Evolutionary conservation across 2,888 invertebrate species (phyloP).

Genomic region (Endotricha flammealis): DNA sequence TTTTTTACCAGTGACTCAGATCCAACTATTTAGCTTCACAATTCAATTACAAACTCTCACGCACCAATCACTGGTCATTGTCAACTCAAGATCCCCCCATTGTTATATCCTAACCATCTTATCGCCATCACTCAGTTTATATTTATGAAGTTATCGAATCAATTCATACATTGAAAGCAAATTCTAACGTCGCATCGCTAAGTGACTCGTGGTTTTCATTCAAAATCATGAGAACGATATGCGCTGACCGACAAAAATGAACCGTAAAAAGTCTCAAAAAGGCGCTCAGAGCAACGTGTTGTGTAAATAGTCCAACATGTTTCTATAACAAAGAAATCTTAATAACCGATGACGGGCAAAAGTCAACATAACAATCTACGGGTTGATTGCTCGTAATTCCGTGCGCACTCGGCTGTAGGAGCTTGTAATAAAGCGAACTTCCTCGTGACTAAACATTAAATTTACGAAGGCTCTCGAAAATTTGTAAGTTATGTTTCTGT

Average conservation of each 20-base stretch:
- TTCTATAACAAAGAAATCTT: slow-evolving; percentile 77
- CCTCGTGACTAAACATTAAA: slow-evolving; percentile 37
- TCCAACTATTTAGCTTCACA: slow-evolving; percentile 49
- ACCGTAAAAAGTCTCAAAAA: slow-evolving; percentile 57
- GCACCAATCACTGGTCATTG: slow-evolving; percentile 71
- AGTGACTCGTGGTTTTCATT: slow-evolving; percentile 73
- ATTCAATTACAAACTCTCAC: slow-evolving; percentile 68
- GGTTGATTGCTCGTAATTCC: slow-evolving; percentile 71
- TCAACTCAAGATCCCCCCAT: slow-evolving; percentile 57
- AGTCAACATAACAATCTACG: slow-evolving; percentile 72
- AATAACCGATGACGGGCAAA: slow-evolving; percentile 76
- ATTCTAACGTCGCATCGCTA: slow-evolving; percentile 67
- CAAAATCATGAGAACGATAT: slow-evolving; percentile 69
- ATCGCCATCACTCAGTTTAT: slow-evolving; percentile 55
- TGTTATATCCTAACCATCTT: slow-evolving; percentile 55
- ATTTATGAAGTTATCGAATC: slow-evolving; percentile 71
- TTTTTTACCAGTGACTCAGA: slow-evolving; percentile 58
- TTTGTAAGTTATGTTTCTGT: slow-evolving; percentile 68
- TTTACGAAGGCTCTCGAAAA: slow-evolving; percentile 56
- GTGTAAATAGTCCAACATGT: slow-evolving; percentile 78
- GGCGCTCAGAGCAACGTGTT: slow-evolving; percentile 66
- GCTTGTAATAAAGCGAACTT: slow-evolving; percentile 45
- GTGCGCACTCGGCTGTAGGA: slow-evolving; percentile 38
- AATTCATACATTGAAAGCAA: slow-evolving; percentile 67
- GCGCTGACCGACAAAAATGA: slow-evolving; percentile 53